Evolutionary conservation across 2,113 vertebrate species (phyloP), one percentile per base, ranked within the genome.

Genomic region (Python bivittatus): DNA sequence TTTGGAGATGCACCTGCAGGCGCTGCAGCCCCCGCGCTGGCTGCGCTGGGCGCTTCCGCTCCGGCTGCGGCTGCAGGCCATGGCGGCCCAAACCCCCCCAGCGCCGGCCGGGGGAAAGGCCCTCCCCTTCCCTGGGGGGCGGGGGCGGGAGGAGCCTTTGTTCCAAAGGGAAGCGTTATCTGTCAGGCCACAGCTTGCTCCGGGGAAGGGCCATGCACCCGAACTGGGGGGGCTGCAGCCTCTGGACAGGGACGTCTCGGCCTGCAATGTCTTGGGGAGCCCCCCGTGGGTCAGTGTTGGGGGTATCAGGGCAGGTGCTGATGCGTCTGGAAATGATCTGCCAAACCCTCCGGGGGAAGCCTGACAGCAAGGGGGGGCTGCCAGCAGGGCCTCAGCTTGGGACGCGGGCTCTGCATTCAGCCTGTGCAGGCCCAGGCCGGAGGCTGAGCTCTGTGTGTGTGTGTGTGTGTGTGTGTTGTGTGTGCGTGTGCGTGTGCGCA

Each of bases 361-460:
- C 6, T n/a, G 20, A 0, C 4, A 33, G 64, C 15, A 72, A 72
- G 7, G 15, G 64, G 2, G 64, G 64, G 64, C n/a, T 33, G 64
- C 0, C n/a, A 48, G 13, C 64, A 17, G 13, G 33, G 64, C 6
- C 64, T 72, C 2, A 72, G 13, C n/a, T 33, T 33, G 17, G 64
- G 64, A 72, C 7, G n/a, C 13, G n/a, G 29, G n/a, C n/a, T 33
- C n/a, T 17, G 53, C 29, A 0, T 22, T 33, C 20, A 0, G n/a
- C 68, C 27, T 17, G 44, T 1, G 17, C 61, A 56, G 88, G 61
- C 52, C 22, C 12, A 53, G 29, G 3, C 9, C 2, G 0, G 15
- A 23, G 88, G 2, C 61, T 33, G 52, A 27, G n/a, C 27, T 48
- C 1, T 22, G 42, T 29, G 11, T 15, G 85, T 54, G 52, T 1